phyloP scores from a whole-genome alignment of 2,888 invertebrate genomes.

The Criorhina ranunculi region DNA sequence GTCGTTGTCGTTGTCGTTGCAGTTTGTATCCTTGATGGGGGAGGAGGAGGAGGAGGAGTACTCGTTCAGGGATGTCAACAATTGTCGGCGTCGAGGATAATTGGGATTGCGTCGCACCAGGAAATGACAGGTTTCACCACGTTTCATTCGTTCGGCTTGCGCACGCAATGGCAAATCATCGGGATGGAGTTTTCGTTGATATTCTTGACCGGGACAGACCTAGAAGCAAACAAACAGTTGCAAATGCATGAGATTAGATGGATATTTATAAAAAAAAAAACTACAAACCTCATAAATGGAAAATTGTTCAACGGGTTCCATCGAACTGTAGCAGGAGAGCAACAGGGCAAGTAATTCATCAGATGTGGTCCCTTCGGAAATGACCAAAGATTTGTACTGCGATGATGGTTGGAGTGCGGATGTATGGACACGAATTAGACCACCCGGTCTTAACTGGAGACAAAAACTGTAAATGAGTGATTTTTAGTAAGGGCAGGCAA shows the following conservation, averaged over 20 bases:
- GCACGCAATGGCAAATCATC: constrained; percentile 93
- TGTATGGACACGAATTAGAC: constrained; percentile 96
- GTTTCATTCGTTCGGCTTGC: constrained; percentile 89
- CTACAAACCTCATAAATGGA: constrained; percentile 93
- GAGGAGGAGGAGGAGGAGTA: no score
- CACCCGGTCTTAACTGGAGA: constrained; percentile 94
- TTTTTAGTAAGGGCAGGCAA: not conserved
- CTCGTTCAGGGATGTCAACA: constrained; percentile 82
- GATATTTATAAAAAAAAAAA: constrained; percentile 42
- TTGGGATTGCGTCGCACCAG: constrained; percentile 92
- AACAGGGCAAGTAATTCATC: constrained; percentile 94
- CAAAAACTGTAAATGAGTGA: constrained; percentile 88
- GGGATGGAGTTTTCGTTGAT: constrained; percentile 94
- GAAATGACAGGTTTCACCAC: constrained; percentile 90
- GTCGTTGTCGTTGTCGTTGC: constrained; percentile 79
- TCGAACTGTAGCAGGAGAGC: constrained; percentile 93
- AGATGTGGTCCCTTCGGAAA: constrained; percentile 94
- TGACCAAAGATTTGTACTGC: constrained; percentile 95
- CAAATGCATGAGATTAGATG: constrained; percentile 5
- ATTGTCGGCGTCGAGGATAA: constrained; percentile 86
- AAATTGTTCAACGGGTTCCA: constrained; percentile 93
- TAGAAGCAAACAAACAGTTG: constrained; percentile 81
- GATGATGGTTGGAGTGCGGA: constrained; percentile 95
- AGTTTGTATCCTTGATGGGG: constrained; percentile 48
- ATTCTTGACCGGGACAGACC: constrained; percentile 92